These are phyloP conservation scores for Chaetogeoica ovagalla DNA, from an alignment of 2,888 invertebrate genomes.

Conservation along the genomic window DNA sequence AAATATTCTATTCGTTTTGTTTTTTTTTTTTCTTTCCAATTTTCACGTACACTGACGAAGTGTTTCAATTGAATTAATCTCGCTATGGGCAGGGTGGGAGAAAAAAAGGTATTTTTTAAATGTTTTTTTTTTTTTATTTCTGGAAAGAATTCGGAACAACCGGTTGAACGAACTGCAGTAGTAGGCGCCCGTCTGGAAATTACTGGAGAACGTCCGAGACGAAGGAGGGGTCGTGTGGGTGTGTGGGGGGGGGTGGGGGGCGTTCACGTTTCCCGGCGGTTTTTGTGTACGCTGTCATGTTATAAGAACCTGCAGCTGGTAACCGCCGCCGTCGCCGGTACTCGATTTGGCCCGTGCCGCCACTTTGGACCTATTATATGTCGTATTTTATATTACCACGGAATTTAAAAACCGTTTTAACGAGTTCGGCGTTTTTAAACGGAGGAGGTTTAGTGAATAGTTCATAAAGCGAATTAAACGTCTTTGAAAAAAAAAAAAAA, in stretches of 20 bases:
- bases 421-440: conserved; percentile 25
- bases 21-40: not conserved
- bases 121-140: conserved; percentile 10
- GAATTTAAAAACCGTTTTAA: conserved; percentile 46
- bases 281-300: conserved; percentile 23
- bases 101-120: conserved; percentile 27
- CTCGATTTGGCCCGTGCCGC: conserved; percentile 51
- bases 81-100: not conserved
- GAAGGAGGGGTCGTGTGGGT: conserved; percentile 36
- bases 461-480: not conserved
- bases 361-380: conserved; percentile 31
- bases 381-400: conserved; percentile 7
- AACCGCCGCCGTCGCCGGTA: conserved; percentile 5
- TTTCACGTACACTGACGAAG: not conserved
- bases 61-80: conserved; percentile 19
- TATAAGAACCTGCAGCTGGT: conserved; percentile 52
- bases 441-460: not conserved
- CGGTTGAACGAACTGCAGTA: conserved; percentile 49
- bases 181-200: conserved; percentile 51
- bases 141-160: conserved; percentile 36
- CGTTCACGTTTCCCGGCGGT: conserved; percentile 33
- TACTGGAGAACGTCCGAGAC: conserved; percentile 36
- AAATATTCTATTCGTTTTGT: too few species aligned
- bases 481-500: too few species aligned
- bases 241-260: conserved; percentile 37